Evolutionary conservation across 2,888 invertebrate species (phyloP).

Genomic region (Hirtodrosophila confusa): DNA sequence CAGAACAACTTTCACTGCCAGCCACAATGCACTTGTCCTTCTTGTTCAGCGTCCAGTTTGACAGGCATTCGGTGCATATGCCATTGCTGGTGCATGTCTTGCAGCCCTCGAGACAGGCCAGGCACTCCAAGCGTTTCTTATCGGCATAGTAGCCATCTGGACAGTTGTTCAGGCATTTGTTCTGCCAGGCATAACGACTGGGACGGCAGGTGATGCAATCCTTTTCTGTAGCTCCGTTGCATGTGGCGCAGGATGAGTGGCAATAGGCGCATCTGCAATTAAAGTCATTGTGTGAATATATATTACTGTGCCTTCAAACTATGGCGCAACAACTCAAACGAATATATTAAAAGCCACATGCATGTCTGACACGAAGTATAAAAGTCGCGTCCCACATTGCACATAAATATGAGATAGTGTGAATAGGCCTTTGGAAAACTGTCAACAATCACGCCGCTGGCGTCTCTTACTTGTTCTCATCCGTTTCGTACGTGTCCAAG

Average conservation of each 20-base stretch:
- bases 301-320: no score
- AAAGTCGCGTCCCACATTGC: no score
- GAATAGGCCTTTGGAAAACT: no score
- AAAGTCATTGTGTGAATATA: neutral
- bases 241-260: slow-evolving; percentile 91
- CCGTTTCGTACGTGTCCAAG: slow-evolving; percentile 91
- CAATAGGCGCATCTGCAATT: slow-evolving; percentile 89
- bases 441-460: no score
- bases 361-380: no score
- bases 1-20: slow-evolving; percentile 89
- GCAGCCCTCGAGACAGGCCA: slow-evolving; percentile 91
- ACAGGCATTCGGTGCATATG: slow-evolving; percentile 90
- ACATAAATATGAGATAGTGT: no score
- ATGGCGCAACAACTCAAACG: no score
- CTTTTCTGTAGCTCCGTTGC: slow-evolving; percentile 90
- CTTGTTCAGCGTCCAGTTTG: slow-evolving; percentile 90
- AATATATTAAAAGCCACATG: no score
- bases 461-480: slow-evolving; percentile 88
- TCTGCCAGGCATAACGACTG: slow-evolving; percentile 89
- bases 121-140: slow-evolving; percentile 91
- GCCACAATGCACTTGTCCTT: slow-evolving; percentile 90
- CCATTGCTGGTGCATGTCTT: slow-evolving; percentile 89
- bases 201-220: slow-evolving; percentile 93
- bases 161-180: slow-evolving; percentile 89
- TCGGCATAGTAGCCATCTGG: slow-evolving; percentile 91